phyloP scores from a whole-genome alignment of 1,140 invertebrate genomes.

The Megathymus violae region DNA sequence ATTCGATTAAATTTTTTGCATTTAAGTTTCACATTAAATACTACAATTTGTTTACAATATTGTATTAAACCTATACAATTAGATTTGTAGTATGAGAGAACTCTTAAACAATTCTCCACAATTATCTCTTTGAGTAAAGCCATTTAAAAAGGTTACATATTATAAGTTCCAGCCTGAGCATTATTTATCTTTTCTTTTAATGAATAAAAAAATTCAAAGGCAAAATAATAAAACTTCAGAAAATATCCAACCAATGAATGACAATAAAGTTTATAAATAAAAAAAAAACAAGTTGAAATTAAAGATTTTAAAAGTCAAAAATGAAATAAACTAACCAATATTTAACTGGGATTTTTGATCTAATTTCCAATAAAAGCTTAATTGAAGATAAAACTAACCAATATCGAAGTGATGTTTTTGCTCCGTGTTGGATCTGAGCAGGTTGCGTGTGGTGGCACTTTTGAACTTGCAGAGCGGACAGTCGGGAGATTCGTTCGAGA shows the following conservation, averaged over 20 bases:
- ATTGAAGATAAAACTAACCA: conserved; percentile 11
- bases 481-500: conserved; percentile 61
- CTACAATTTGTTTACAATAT: conserved; percentile 48
- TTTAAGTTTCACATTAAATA: conserved; percentile 30
- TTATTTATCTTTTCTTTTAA: neutral
- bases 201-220: neutral
- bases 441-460: conserved; percentile 6
- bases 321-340: too few relatives aligned
- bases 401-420: conserved; percentile 23
- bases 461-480: conserved; percentile 38
- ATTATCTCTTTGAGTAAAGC: conserved; percentile 4
- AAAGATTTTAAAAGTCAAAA: too few relatives aligned
- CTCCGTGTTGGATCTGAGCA: neutral
- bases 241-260: too few relatives aligned
- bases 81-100: conserved; percentile 50
- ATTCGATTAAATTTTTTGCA: too few relatives aligned
- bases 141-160: too few relatives aligned
- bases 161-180: conserved; percentile 3
- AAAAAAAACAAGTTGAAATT: neutral
- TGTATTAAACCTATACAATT: conserved; percentile 44
- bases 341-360: too few relatives aligned
- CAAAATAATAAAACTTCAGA: too few relatives aligned
- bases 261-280: neutral
- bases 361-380: too few relatives aligned
- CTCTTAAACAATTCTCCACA: conserved; percentile 52